These are phyloP conservation scores for Masnerella sp. DNA, from an alignment of 2,888 invertebrate species.

Conservation along the genomic window DNA sequence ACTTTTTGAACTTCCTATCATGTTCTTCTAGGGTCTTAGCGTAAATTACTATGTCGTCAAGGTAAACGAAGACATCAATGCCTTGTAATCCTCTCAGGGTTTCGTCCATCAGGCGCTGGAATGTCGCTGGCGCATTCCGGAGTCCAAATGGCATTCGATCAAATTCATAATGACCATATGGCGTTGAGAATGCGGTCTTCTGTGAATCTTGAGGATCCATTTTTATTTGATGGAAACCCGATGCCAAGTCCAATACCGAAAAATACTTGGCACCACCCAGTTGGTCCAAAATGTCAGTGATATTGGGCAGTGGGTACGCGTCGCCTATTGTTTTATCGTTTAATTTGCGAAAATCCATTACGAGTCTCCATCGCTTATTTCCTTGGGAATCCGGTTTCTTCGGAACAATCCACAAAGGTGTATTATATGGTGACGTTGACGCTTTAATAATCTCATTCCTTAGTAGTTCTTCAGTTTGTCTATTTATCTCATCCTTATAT, in stretches of 20 bases:
- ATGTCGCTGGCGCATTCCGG: conserved; percentile 58
- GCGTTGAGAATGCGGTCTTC: no score
- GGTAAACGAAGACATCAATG: conserved; percentile 49
- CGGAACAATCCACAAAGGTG: conserved; percentile 55
- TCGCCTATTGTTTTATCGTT: no score
- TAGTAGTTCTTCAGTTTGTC: conserved; percentile 40
- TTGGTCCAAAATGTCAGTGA: no score
- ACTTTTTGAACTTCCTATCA: neutral
- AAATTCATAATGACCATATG: conserved; percentile 61
- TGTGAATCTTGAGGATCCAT: no score
- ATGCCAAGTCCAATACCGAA: conserved; percentile 1
- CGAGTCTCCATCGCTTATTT: conserved; percentile 44
- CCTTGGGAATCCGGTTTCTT: conserved; percentile 53
- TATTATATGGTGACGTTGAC: conserved; percentile 37
- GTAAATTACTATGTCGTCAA: conserved; percentile 41
- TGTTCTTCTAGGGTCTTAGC: conserved; percentile 3
- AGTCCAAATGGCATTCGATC: conserved; percentile 52
- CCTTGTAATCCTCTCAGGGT: conserved; percentile 63
- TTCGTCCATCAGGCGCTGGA: conserved; percentile 66
- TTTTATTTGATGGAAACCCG: conserved; percentile 4
- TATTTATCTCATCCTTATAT: conserved; percentile 44
- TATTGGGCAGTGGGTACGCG: no score
- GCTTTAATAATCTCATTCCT: conserved; percentile 35
- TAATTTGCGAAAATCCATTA: conserved; percentile 44
- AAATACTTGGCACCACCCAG: no score